These are phyloP conservation scores for Villa cingulata DNA, from an alignment of 2,888 invertebrate genomes.

Conservation along the genomic window DNA sequence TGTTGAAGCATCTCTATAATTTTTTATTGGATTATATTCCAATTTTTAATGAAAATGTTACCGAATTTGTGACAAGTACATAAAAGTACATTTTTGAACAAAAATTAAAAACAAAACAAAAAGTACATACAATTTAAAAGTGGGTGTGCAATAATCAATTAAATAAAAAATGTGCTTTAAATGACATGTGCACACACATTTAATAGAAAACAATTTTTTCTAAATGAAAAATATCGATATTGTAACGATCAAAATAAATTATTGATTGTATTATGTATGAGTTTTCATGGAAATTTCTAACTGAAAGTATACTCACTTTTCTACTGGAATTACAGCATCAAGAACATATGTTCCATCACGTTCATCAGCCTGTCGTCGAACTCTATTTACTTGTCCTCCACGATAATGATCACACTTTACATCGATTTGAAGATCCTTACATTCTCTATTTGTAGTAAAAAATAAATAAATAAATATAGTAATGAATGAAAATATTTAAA, in stretches of 20 bases:
- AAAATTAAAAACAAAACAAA: no score
- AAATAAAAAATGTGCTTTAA: not conserved
- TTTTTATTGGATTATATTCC: slow-evolving; percentile 13
- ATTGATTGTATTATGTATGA: no score
- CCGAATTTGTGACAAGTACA: no score
- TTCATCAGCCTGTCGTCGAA: slow-evolving; percentile 48
- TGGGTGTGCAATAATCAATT: no score
- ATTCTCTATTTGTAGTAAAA: slow-evolving; percentile 49
- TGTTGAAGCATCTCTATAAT: slow-evolving; percentile 25
- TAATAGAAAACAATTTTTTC: no score
- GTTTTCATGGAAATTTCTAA: not conserved
- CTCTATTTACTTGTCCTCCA: slow-evolving; percentile 41
- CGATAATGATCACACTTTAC: slow-evolving; percentile 78
- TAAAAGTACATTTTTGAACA: no score
- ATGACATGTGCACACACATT: not conserved
- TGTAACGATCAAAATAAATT: no score
- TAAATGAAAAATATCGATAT: no score
- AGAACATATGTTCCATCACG: slow-evolving; percentile 71
- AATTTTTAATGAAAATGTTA: not conserved
- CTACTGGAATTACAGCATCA: slow-evolving; percentile 67
- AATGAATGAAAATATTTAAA: not conserved
- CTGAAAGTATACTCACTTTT: slow-evolving; percentile 54
- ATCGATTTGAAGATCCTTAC: slow-evolving; percentile 79
- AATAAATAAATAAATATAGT: no score
- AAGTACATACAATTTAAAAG: no score